Base-by-base conservation (phyloP, 2,797 vertebrate genomes). In the Microchirus variegatus region DNA sequence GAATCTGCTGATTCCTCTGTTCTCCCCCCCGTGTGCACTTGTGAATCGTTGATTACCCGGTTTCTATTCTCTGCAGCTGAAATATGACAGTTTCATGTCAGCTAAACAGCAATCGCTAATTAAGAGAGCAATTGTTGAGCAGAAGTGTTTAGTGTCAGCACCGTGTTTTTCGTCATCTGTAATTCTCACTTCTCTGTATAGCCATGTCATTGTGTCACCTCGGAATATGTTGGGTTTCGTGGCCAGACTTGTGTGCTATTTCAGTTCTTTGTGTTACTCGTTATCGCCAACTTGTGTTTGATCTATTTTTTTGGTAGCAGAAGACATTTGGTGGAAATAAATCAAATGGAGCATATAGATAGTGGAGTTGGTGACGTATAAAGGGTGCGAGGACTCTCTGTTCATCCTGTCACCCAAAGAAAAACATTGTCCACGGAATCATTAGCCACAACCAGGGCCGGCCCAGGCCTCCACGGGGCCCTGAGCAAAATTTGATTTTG, bases 301-400 rank as follows among this genome's bases (percentile, higher is more conserved):
- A 44, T 67, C 0, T 58, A 46, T 37, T 18, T 53, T 45, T 66
- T 51, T 59, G 56, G 93, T 89, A 70, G 90, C 90, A 0, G 87
- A 90, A 37, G 92, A 92, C 45, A 78, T 96, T 31, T 8, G 31
- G 31, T 31, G 6, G 91, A 93, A 0, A 73, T 43, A 0, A 92
- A 96, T 84, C 91, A 93, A 70, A 75, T 96, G 62, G 74, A 85
- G 53, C 94, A 94, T 31, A 79, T 98, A 38, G 91, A 79, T 98
- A 38, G 91, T 92, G 1, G 89, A 94, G 73, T 52, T 96, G 66
- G 85, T 98, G 70, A 93, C 94, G 1, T 49, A 70, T 0, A 61
- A 66, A 0, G 94, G 97, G 86, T 98, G 96, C 46, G 68, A 78
- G 44, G 89, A 91, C 40, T 94, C 97, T 15, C 86, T 88, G 59